Evolutionary conservation across 2,888 invertebrate species (phyloP), one percentile per base, ranked within the genome.

Genomic region (Apodemia mormo): DNA sequence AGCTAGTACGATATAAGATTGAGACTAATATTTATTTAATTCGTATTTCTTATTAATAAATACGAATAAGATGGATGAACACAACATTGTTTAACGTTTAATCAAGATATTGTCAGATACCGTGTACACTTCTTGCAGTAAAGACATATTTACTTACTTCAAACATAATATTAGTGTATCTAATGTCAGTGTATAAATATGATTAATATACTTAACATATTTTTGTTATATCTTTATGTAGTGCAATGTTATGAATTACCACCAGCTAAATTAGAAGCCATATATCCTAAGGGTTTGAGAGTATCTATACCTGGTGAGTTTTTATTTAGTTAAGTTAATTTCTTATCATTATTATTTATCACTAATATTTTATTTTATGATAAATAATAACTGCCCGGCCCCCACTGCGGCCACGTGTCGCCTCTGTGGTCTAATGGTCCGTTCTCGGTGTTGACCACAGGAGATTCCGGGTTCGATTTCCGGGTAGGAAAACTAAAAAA

Each of bases 231-330:
- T 67, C 37, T 68, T 40, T 37, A 43, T 52, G 12, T 8, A 37
- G 61, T 65, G 43, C 12, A 29, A 54, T 77, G 82, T 67, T 88
- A 86, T 72, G 84, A 86, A 69, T 90, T 94, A 12, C 94, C 95
- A 0, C 82, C 84, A 0, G 94, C 95, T 0, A 92, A 84, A 65
- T 84, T 96, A 14, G 94, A 95, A 80, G 94, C 94, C 0, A 89
- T 95, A 14, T 86, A 88, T 74, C 95, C 95, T 0, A 92, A 82
- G 82, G 96, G 96, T 74, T 79, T 96, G 0, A 87, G 94, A 54
- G 94, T 95, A 7, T 95, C 95, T 0, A 87, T 95, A 75, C 95
- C 95, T 80, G 94, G 95, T 95, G 82, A 80, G 82, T 70, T 30
- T 61, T 64, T 56, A 22, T 22, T 22, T 22, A 22, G 22, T 22